These are phyloP conservation scores for Mus caroli DNA, from an alignment of 2,797 vertebrate species.

Conservation along the genomic window DNA sequence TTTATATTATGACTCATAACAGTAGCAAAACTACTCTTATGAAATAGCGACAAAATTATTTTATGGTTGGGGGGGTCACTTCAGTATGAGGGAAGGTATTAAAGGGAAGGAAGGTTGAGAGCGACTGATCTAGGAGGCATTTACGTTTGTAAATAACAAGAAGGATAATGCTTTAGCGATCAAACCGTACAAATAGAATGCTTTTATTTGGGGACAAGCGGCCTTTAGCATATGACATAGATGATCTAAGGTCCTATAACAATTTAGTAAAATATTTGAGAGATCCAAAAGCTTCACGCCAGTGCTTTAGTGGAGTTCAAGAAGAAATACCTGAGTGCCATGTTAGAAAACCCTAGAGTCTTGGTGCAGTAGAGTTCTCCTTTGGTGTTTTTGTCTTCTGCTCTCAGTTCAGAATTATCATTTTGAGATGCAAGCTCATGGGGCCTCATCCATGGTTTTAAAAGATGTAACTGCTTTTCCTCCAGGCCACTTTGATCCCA, in stretches of 20 bases:
- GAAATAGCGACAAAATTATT: background rate
- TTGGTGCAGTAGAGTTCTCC: background rate
- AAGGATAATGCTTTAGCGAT: background rate
- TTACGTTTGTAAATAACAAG: background rate
- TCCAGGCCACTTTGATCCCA: background rate
- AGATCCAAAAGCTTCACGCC: background rate
- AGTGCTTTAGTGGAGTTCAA: background rate
- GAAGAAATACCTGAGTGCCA: background rate
- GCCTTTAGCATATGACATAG: slow-evolving; percentile 10
- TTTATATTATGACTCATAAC: background rate
- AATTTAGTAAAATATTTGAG: slow-evolving; percentile 38
- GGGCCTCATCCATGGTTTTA: background rate
- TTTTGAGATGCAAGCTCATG: background rate
- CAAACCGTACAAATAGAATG: background rate
- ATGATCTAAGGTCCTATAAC: background rate
- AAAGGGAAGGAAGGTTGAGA: background rate
- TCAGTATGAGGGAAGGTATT: background rate
- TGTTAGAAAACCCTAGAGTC: background rate
- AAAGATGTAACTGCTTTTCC: background rate
- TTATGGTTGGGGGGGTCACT: background rate
- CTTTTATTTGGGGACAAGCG: slow-evolving; percentile 19
- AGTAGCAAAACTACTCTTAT: background rate
- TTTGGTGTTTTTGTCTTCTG: background rate
- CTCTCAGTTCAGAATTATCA: background rate
- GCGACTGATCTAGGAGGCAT: background rate